Conservation (phyloP, 2,888 invertebrate genomes). For the Leptarthrus brevirostris region DNA sequence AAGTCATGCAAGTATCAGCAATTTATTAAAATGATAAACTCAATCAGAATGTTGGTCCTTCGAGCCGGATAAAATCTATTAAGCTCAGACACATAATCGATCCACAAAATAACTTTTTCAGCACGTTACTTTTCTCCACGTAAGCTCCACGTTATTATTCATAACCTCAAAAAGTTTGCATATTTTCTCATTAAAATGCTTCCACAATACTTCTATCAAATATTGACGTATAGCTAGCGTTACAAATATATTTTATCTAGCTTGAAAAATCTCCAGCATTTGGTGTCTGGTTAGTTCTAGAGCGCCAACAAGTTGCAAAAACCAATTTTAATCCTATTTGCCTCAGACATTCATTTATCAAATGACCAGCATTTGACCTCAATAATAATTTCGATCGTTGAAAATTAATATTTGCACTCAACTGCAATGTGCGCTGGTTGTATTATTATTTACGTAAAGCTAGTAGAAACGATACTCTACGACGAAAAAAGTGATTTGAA, state of each 20-base stretch:
- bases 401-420: constrained; percentile 17
- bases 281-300: neutral
- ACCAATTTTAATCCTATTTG: constrained; percentile 13
- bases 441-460: neutral
- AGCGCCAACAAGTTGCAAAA: neutral
- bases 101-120: too few species aligned
- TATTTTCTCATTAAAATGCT: neutral
- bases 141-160: too few species aligned
- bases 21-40: too few species aligned
- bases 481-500: too few species aligned
- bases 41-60: too few species aligned
- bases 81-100: too few species aligned
- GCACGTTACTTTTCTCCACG: too few species aligned
- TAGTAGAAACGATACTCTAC: too few species aligned
- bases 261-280: neutral
- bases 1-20: too few species aligned
- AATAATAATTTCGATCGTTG: constrained; percentile 26
- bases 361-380: constrained; percentile 23
- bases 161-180: too few species aligned
- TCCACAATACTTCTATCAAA: neutral
- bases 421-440: neutral
- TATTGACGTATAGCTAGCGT: neutral
- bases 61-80: too few species aligned
- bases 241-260: neutral
- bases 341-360: constrained; percentile 24